Evolutionary conservation across 2,888 invertebrate species (phyloP), one percentile per base, ranked within the genome.

Genomic region (Aspidiotus destructor): DNA sequence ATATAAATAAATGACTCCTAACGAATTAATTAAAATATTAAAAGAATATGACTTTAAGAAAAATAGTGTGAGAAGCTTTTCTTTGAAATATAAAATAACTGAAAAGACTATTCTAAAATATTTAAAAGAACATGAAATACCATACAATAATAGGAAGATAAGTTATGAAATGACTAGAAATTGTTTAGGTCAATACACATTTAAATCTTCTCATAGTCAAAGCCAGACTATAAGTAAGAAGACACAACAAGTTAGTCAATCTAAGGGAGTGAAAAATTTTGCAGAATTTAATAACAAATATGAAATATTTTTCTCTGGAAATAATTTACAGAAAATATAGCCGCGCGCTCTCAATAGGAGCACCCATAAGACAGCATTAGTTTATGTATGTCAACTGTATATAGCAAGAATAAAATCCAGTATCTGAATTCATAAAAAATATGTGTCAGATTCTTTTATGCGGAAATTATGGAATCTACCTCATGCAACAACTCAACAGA

Each of bases 1-100:
- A 62, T 44, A 62, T 62, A 62, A 62, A 62, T 62, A 62, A 62
- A 62, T 62, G 62, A 62, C 62, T 62, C 62, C 62, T n/a, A 62
- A 62, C 28, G 62, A 62, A 52, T 62, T 42, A 52, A 62, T 62
- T 44, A 62, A 62, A 62, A 62, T 62, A 62, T 62, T 48, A 62
- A 62, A 62, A 48, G 62, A 62, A 48, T 62, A 48, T 44, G 44
- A 62, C 48, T 62, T 62, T 42, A 62, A 62, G 48, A 48, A 62
- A n/a, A 62, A 62, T 44, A 62, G 62, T 62, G 48, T 28, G 28
- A 28, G 28, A 28, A 28, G 28, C 28, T 28, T 28, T 28, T 28
- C 28, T 28, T 28, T 28, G 28, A 28, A 28, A 28, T 28, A 28
- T 28, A 28, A 28, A 28, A 28, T 28, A 28, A 48, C 41, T 16